Evolutionary conservation across 2,797 vertebrate genomes (phyloP).

Genomic region (Manis crassicaudata): DNA sequence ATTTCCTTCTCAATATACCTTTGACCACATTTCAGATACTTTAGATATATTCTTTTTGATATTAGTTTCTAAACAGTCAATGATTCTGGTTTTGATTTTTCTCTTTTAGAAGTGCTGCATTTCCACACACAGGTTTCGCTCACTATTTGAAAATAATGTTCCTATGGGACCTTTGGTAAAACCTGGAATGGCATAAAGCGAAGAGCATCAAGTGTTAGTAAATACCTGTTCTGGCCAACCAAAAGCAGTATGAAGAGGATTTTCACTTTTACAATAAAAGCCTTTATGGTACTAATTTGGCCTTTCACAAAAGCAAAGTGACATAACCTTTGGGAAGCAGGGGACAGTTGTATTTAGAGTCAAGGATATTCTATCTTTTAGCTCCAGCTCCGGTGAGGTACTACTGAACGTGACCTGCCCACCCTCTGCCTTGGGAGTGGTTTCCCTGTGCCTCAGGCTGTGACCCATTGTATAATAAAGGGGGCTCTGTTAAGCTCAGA

Average conservation of each 20-base stretch:
- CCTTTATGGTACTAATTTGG: background rate
- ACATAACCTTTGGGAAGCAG: background rate
- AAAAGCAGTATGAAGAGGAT: background rate
- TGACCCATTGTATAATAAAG: background rate
- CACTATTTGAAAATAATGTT: background rate
- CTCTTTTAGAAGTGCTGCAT: background rate
- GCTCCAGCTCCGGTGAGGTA: background rate
- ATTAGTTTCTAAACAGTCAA: background rate
- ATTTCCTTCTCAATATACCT: conserved; percentile 19
- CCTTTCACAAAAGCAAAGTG: background rate
- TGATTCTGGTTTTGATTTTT: conserved; percentile 9
- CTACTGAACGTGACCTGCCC: background rate
- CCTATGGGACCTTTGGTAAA: background rate
- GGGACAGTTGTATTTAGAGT: background rate
- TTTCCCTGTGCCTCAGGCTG: background rate
- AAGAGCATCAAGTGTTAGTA: background rate
- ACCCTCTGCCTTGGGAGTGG: background rate
- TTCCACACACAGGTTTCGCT: background rate
- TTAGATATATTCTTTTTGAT: background rate
- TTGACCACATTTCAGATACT: background rate
- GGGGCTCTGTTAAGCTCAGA: background rate
- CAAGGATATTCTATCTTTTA: background rate
- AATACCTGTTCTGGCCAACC: background rate
- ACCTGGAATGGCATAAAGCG: background rate
- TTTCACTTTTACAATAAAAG: background rate